Evolutionary conservation across 1,140 invertebrate species (phyloP).

Genomic region (Aleiodes sp.): DNA sequence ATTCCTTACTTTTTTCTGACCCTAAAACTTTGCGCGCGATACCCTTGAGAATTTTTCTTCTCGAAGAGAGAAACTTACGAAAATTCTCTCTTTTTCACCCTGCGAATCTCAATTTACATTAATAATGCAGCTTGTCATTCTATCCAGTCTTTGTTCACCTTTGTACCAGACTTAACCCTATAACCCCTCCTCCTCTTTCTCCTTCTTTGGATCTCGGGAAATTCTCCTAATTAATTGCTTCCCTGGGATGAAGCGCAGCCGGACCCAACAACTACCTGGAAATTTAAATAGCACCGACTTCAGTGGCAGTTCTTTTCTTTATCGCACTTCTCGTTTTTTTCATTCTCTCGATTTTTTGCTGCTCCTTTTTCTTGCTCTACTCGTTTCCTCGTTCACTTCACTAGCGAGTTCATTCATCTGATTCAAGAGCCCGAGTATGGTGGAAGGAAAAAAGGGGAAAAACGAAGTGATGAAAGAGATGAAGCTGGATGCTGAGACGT

Average conservation of each 20-base stretch:
- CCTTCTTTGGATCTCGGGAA: background rate
- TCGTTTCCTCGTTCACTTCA: conserved; percentile 3
- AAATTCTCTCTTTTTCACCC: background rate
- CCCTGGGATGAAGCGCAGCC: conserved; percentile 7
- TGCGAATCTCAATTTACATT: conserved; percentile 35
- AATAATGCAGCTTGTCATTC: conserved; percentile 34
- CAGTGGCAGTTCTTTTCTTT: conserved; percentile 6
- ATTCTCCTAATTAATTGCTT: conserved; percentile 31
- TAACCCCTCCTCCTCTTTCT: background rate
- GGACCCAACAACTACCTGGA: conserved; percentile 8
- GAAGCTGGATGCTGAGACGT: conserved; percentile 3
- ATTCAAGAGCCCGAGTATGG: background rate
- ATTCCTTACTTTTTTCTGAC: too few species aligned
- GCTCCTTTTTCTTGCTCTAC: background rate
- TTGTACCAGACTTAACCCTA: background rate
- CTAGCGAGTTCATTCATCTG: conserved; percentile 4
- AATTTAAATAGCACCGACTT: conserved; percentile 5
- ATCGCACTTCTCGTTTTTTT: background rate
- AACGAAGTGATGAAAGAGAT: conserved; percentile 5
- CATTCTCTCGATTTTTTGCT: background rate
- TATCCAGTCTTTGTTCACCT: conserved; percentile 22
- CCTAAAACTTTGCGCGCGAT: too few species aligned
- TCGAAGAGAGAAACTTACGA: background rate
- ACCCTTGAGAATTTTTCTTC: background rate
- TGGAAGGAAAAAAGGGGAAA: background rate